Evolutionary conservation across 2,113 vertebrate species (phyloP).

Genomic region (Delphinapterus leucas): DNA sequence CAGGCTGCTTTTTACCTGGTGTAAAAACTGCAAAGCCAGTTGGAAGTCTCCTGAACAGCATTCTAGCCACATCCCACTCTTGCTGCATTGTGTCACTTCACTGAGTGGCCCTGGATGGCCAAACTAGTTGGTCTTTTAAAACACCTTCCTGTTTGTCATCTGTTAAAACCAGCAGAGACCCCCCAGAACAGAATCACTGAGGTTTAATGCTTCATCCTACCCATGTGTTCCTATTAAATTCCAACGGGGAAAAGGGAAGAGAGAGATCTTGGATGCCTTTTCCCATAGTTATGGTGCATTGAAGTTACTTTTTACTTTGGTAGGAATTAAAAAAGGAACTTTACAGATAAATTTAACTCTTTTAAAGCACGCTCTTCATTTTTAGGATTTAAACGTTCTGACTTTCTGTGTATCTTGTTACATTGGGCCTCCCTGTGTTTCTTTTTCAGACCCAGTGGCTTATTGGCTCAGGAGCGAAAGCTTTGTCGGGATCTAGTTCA

Average conservation of each 20-base stretch:
- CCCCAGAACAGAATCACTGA: neutral
- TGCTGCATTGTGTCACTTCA: neutral
- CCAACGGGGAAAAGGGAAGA: neutral
- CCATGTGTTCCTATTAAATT: neutral
- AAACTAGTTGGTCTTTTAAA: neutral
- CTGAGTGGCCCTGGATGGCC: neutral
- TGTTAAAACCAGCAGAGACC: neutral
- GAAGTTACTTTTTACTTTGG: constrained; percentile 3
- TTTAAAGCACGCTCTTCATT: neutral
- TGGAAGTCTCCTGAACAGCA: neutral
- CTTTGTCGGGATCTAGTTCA: constrained; percentile 94
- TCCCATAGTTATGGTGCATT: neutral
- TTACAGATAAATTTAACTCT: neutral
- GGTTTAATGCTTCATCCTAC: neutral
- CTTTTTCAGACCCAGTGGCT: constrained; percentile 86
- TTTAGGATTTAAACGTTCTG: neutral
- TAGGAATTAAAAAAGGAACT: neutral
- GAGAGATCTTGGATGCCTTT: neutral
- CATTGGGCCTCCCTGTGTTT: neutral
- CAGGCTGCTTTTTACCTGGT: neutral
- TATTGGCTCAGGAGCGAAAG: constrained; percentile 93
- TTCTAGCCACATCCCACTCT: neutral
- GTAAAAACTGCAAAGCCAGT: neutral
- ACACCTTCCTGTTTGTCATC: neutral
- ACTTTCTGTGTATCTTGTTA: constrained; percentile 15